These are phyloP conservation scores for Buathra laborator DNA, from an alignment of 2,888 invertebrate genomes.

Conservation along the genomic window DNA sequence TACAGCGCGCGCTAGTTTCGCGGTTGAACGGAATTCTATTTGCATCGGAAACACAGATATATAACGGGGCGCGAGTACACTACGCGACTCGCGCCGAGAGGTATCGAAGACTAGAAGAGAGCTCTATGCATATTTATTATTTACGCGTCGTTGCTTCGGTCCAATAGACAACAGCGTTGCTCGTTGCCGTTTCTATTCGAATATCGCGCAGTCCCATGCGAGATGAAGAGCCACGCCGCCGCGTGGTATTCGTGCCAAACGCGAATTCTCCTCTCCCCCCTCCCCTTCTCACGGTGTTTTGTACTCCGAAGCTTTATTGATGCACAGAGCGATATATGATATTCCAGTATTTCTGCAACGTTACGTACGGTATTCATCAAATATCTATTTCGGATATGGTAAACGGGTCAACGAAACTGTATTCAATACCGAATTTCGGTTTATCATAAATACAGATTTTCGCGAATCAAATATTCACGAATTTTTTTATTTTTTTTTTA, in stretches of 20 bases:
- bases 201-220: neutral
- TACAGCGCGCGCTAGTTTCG: neutral
- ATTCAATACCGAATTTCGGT: no score
- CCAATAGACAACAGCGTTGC: neutral
- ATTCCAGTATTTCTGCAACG: no score
- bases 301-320: no score
- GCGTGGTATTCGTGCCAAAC: neutral
- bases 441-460: no score
- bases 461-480: no score
- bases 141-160: conserved; percentile 34
- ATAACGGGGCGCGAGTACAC: neutral
- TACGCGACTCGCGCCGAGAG: neutral
- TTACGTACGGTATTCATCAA: no score
- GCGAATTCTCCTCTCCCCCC: neutral
- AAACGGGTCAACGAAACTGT: no score
- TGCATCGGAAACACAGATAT: conserved; percentile 6
- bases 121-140: conserved; percentile 45
- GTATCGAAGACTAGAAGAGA: conserved; percentile 6
- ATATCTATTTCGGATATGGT: no score
- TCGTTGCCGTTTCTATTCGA: conserved; percentile 2
- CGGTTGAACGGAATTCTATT: conserved; percentile 7
- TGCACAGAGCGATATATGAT: no score
- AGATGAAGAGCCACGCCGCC: neutral
- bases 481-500: no score
- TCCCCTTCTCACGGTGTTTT: neutral